Base-by-base conservation (phyloP, 2,888 invertebrate genomes). In the Empis stercorea region DNA sequence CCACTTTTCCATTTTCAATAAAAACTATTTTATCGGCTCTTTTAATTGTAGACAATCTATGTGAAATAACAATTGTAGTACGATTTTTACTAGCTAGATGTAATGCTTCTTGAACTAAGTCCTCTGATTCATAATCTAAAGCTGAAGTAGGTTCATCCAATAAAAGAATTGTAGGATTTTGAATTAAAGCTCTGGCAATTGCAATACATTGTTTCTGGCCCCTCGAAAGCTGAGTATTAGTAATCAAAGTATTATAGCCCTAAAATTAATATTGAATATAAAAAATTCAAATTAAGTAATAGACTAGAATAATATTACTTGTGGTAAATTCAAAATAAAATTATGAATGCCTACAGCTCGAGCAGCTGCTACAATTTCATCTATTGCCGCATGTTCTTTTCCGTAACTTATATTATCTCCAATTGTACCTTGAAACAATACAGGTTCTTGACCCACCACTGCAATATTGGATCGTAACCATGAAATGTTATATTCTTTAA, bases 371-470 rank as follows among this genome's bases (percentile, higher is more conserved):
- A 80, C 75, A 52, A 87, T 77, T 59, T 85, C 84, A 49, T 77
- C 76, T 49, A 80, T 76, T 1, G 78, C 79, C 51, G 81, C 79
- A 43, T 71, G 69, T 11, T 78, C 76, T 57, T 80, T 79, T 50
- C 92, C 92, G 70, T 87, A 83, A 48, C 84, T 69, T 42, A 79
- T 79, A 59, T 79, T 79, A 52, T 79, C 52, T 63, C 62, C 60
- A 50, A 93, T 87, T 17, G 80, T 79, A 5, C 85, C 81, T 57
- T 84, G 80, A 65, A 93, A 92, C 9, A 93, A 72, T 5, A 87
- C 82, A 0, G 89, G 92, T 55, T 93, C 92, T 64, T 93, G 92
- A 0, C 88, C 86, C 13, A 93, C 92, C 6, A 91, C 78, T 0
- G 87, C 89, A 51, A 92, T 83, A 60, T 87, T 82, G 30, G 76